These are phyloP conservation scores for Hecatera dysodea DNA, from an alignment of 2,888 invertebrate species.

Conservation along the genomic window DNA sequence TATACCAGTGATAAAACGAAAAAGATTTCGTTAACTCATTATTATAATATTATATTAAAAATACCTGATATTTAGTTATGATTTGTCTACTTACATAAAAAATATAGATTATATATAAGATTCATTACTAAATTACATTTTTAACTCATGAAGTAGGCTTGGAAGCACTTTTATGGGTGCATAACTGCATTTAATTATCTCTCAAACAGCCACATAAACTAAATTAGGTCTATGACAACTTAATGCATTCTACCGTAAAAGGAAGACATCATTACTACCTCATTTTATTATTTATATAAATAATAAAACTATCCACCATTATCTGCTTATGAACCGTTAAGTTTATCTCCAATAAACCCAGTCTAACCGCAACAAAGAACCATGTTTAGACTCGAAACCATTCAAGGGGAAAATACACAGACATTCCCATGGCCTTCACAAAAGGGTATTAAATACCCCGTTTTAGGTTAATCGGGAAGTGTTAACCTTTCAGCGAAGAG, in stretches of 20 bases:
- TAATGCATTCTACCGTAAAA: conserved; percentile 3
- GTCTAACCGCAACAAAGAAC: conserved; percentile 78
- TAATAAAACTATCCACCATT: conserved; percentile 61
- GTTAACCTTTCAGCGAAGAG: conserved; percentile 76
- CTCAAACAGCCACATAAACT: background rate
- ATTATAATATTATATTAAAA: background rate
- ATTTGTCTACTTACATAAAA: background rate
- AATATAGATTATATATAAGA: conserved; percentile 26
- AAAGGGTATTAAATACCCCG: conserved; percentile 72
- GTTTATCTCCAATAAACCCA: conserved; percentile 70
- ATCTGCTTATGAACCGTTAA: conserved; percentile 68
- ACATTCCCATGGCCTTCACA: conserved; percentile 83
- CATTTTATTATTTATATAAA: conserved; percentile 44
- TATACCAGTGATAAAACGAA: too few species aligned
- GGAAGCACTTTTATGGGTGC: background rate
- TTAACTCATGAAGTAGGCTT: background rate
- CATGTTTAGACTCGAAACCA: conserved; percentile 82
- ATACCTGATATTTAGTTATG: background rate
- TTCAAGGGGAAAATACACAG: conserved; percentile 83
- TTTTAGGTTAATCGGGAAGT: conserved; percentile 79
- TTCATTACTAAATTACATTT: conserved; percentile 32
- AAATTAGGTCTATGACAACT: conserved; percentile 4
- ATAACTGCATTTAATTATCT: conserved; percentile 6
- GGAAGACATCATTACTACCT: conserved; percentile 42
- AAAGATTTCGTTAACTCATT: too few species aligned